Evolutionary conservation across 2,888 invertebrate species (phyloP).

Genomic region (Harmothoe impar): DNA sequence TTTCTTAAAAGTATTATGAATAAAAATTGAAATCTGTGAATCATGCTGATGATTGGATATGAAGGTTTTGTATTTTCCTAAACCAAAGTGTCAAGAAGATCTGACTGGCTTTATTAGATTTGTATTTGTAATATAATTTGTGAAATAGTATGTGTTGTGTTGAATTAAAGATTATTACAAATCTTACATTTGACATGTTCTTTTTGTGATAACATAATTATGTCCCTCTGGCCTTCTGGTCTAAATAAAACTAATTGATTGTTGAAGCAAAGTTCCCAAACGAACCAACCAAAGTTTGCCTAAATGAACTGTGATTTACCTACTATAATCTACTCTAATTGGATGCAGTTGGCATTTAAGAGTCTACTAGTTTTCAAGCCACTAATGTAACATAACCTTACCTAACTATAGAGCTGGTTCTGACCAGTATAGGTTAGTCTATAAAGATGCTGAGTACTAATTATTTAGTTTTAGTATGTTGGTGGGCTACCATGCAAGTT

Average conservation of each 20-base stretch:
- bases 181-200: not conserved
- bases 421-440: not conserved
- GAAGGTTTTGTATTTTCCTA: not conserved
- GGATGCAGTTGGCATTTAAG: not conserved
- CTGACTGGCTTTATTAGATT: not conserved
- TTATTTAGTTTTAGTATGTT: not conserved
- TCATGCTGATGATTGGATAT: not conserved
- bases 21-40: slow-evolving; percentile 32
- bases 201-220: not conserved
- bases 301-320: slow-evolving; percentile 34
- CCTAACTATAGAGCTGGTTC: not conserved
- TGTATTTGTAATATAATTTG: not conserved
- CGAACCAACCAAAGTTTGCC: slow-evolving; percentile 33
- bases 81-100: not conserved
- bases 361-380: slow-evolving; percentile 7
- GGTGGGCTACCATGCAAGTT: not conserved
- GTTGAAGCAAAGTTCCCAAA: slow-evolving; percentile 17
- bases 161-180: not conserved
- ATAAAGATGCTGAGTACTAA: not conserved
- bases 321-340: slow-evolving; percentile 34
- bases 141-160: not conserved
- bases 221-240: slow-evolving; percentile 47
- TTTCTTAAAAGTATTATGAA: not conserved
- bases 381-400: not conserved
- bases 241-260: not conserved